A percentile compares a stretch with the other conserved stretches of the same genome.
These are phyloP conservation scores for Theonella swinhoei DNA, from an alignment of 37 sponge, comb jelly and placozoan species.

Conservation along the genomic window DNA sequence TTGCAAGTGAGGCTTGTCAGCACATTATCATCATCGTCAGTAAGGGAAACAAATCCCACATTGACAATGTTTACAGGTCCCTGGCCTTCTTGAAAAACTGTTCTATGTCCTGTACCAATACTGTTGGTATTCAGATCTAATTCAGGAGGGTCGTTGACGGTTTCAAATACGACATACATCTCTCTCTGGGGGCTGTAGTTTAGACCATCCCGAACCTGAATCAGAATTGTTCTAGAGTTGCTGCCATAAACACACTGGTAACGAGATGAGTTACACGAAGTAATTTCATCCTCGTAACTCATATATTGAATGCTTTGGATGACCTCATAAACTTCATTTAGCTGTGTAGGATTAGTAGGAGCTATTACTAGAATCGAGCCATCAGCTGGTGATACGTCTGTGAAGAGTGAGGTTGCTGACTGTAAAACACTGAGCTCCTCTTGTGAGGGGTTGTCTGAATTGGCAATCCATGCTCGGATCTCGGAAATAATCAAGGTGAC, in stretches of 20 bases:
- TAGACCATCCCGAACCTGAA: conserved; percentile 49
- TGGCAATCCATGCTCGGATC: conserved; percentile 27
- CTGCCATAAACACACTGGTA: conserved; percentile 45
- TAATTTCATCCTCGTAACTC: conserved; percentile 60
- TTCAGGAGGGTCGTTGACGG: conserved; percentile 64
- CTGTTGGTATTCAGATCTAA: conserved; percentile 44
- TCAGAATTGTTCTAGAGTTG: conserved; percentile 42
- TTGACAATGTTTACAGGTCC: conserved; percentile 40
- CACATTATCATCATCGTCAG: conserved; percentile 54
- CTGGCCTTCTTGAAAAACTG: conserved; percentile 34
- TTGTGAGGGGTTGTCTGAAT: conserved; percentile 11
- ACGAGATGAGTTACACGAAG: conserved; percentile 18
- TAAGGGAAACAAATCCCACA: conserved; percentile 12
- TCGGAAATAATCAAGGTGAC: conserved; percentile 24
- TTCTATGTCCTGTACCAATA: background rate
- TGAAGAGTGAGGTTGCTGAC: background rate
- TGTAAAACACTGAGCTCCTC: conserved; percentile 30
- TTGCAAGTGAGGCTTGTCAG: conserved; percentile 24
- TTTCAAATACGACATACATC: conserved; percentile 32
- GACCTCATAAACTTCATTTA: conserved; percentile 15
- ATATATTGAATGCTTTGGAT: conserved; percentile 46
- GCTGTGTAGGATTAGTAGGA: conserved; percentile 11
- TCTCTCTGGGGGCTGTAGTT: conserved; percentile 29
- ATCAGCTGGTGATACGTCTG: conserved; percentile 1
- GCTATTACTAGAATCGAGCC: conserved; percentile 2